phyloP scores from a whole-genome alignment of 1,140 invertebrate genomes.

The Coenobita brevimanus region DNA sequence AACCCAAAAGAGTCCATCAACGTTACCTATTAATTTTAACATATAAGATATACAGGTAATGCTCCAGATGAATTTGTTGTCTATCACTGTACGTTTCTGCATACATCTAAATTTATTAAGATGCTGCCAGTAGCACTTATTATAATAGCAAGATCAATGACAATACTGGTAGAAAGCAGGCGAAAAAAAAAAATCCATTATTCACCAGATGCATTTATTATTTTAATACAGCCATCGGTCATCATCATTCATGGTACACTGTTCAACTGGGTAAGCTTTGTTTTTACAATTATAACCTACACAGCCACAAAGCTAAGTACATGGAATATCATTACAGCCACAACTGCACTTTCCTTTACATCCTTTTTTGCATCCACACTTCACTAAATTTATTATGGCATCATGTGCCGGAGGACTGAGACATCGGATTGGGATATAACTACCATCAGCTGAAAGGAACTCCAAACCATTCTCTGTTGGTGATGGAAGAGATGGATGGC shows the following conservation, averaged over 20 bases:
- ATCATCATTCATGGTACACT: background rate
- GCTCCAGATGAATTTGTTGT: too few relatives aligned
- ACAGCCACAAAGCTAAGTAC: background rate
- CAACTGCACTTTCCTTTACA: background rate
- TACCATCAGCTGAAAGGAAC: background rate
- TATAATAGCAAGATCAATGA: too few relatives aligned
- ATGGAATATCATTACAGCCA: background rate
- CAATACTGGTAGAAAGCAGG: background rate
- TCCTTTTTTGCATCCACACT: constrained; percentile 4
- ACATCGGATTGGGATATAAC: background rate
- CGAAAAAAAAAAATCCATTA: background rate
- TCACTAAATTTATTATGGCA: background rate
- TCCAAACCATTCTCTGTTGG: background rate
- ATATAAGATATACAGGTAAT: too few relatives aligned
- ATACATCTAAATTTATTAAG: too few relatives aligned
- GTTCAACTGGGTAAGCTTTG: background rate
- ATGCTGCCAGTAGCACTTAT: too few relatives aligned
- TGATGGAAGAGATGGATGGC: background rate
- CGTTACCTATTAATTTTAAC: background rate
- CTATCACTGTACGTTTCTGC: too few relatives aligned
- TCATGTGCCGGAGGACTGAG: background rate
- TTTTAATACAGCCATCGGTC: background rate
- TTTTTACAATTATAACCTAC: background rate
- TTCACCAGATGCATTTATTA: background rate
- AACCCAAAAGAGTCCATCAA: background rate